Evolutionary conservation across 2,888 invertebrate genomes (phyloP).

Genomic region (Eucriotettix oculatus): DNA sequence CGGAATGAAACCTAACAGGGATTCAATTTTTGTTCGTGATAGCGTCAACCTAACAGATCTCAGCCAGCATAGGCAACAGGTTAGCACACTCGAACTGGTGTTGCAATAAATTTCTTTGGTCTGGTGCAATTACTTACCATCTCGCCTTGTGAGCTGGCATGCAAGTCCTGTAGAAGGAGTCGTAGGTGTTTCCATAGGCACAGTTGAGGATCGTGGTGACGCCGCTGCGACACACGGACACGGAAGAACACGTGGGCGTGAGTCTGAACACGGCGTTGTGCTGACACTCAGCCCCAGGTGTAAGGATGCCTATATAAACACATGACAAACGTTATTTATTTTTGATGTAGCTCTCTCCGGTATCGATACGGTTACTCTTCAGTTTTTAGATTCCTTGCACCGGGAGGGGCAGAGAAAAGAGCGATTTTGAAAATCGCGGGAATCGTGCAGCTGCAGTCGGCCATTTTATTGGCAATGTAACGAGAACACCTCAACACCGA

Average conservation of each 20-base stretch:
- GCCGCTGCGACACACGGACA: constrained; percentile 23
- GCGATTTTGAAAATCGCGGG: too few species aligned
- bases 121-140: constrained; percentile 17
- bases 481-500: too few species aligned
- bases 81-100: too few species aligned
- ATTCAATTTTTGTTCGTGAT: too few species aligned
- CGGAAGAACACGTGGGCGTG: constrained; percentile 23
- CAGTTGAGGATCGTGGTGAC: constrained; percentile 25
- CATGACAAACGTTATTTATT: neutral
- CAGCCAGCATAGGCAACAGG: too few species aligned
- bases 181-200: constrained; percentile 24
- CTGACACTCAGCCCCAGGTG: constrained; percentile 20
- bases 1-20: too few species aligned
- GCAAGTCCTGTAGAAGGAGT: constrained; percentile 23
- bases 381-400: neutral
- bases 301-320: constrained; percentile 19
- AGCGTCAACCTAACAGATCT: too few species aligned
- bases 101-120: too few species aligned
- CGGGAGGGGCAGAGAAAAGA: too few species aligned
- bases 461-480: too few species aligned
- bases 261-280: constrained; percentile 19
- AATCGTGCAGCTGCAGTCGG: too few species aligned
- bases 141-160: constrained; percentile 22
- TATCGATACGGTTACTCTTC: neutral
- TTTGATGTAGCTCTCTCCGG: too few species aligned